Conservation (phyloP, 2,113 vertebrate genomes). For the Leptocoma aspasia region DNA sequence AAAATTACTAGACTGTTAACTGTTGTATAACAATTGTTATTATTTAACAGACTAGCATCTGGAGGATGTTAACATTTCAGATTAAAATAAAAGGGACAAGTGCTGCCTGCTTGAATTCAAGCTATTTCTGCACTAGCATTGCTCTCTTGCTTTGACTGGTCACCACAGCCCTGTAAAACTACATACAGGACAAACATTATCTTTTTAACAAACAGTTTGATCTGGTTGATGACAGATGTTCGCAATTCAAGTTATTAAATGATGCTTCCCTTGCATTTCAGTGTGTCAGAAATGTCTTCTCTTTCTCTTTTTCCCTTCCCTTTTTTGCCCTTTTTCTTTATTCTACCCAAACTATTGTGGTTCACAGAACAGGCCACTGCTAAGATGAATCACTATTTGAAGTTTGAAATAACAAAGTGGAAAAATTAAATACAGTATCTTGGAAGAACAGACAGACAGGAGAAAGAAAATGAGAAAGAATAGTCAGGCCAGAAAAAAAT, state of each 20-base stretch:
- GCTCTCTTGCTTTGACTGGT: not conserved
- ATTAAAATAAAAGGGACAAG: conserved; percentile 49
- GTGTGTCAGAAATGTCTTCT: not conserved
- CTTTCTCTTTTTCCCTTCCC: not conserved
- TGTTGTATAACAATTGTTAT: conserved; percentile 20
- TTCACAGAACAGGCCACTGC: conserved; percentile 28
- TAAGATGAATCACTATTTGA: conserved; percentile 48
- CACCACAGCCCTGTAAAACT: conserved; percentile 18
- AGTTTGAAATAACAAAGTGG: conserved; percentile 46
- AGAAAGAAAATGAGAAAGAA: conserved; percentile 7
- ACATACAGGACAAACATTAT: conserved; percentile 31
- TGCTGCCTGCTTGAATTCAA: conserved; percentile 28
- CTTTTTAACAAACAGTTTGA: conserved; percentile 44
- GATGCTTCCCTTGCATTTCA: conserved; percentile 36
- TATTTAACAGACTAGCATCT: conserved; percentile 36
- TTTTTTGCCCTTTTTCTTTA: conserved; percentile 1
- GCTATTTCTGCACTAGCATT: not conserved
- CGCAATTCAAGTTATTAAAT: conserved; percentile 39
- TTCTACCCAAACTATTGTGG: conserved; percentile 41
- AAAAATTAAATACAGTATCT: conserved; percentile 59
- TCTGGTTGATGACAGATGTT: conserved; percentile 11
- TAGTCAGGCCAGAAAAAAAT: not conserved
- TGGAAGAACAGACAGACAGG: not conserved
- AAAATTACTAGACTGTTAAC: not conserved
- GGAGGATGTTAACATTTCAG: conserved; percentile 31